Evolutionary conservation across 1,140 invertebrate genomes (phyloP), one percentile per base, ranked within the genome.

Genomic region (Choristoneura fumiferana): DNA sequence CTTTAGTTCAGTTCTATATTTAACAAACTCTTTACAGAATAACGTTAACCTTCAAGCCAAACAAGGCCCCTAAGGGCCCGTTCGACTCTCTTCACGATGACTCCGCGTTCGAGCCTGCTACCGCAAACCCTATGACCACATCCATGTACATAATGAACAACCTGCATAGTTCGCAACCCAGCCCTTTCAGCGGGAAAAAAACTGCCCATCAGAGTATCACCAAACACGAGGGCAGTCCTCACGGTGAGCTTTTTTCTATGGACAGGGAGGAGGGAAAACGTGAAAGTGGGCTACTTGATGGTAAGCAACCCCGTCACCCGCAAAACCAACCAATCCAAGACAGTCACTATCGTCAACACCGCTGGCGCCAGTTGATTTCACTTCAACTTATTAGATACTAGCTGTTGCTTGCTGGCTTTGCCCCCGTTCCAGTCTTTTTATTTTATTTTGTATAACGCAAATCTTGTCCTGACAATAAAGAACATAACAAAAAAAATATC

Each of bases 171-270:
- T 57, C 67, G 0, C 56, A 73, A 4, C 83, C 86, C 0, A 77
- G 82, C 53, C 89, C 89, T 0, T 98, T 98, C 71, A 96, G 95
- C 63, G 93, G 94, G 0, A 96, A 95, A 84, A 92, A 93, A 63
- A 92, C 95, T 60, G 93, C 96, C 36, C 95, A 96, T 76, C 94
- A 96, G 78, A 94, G 93, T 63, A 92, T 94, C 60, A 94, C 92
- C 0, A 91, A 93, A 15, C 93, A 94, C 73, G 90, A 91, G 14
- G 91, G 90, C 69, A 78, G 86, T 57, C 67, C 81, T 18, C 72
- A 81, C 76, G 85, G 90, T 91, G 60, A 62, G 57, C 43, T 29
- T n/a, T n/a, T n/a, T n/a, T n/a, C n/a, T n/a, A n/a, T n/a, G n/a
- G n/a, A n/a, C n/a, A n/a, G n/a, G n/a, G n/a, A n/a, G n/a, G n/a